phyloP scores from a whole-genome alignment of 2,797 vertebrate species.

The Babyrousa celebensis region DNA sequence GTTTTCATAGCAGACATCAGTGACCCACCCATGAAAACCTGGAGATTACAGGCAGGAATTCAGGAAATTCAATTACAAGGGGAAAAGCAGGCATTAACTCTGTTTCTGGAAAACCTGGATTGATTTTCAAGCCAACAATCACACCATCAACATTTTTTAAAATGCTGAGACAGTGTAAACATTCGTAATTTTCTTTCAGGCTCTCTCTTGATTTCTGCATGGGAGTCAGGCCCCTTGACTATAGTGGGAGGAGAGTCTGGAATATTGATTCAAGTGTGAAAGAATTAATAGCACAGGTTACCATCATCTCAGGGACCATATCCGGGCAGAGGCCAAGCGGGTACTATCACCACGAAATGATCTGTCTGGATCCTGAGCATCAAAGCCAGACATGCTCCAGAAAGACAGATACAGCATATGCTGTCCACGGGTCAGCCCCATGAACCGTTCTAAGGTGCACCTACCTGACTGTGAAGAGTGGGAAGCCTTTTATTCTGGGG shows the following conservation, averaged over 20 bases:
- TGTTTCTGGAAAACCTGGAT: background rate
- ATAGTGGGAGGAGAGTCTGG: background rate
- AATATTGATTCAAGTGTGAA: background rate
- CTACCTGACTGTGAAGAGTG: background rate
- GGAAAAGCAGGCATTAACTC: background rate
- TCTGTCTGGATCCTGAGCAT: background rate
- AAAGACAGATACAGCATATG: background rate
- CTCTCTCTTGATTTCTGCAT: background rate
- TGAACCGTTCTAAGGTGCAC: background rate
- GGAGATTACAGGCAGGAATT: background rate
- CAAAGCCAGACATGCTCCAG: background rate
- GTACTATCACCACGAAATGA: background rate
- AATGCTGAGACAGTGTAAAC: background rate
- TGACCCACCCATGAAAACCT: background rate
- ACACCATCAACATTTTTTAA: background rate
- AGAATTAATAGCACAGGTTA: background rate
- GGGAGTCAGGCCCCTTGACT: background rate
- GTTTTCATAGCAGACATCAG: background rate
- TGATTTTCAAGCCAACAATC: background rate
- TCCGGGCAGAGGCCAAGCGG: background rate
- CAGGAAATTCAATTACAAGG: background rate
- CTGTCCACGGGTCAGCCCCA: background rate
- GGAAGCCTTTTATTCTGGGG: background rate
- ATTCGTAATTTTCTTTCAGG: conserved; percentile 13
- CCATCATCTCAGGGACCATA: background rate